Conservation (phyloP, 2,113 vertebrate species). For the Taxidea taxus region DNA sequence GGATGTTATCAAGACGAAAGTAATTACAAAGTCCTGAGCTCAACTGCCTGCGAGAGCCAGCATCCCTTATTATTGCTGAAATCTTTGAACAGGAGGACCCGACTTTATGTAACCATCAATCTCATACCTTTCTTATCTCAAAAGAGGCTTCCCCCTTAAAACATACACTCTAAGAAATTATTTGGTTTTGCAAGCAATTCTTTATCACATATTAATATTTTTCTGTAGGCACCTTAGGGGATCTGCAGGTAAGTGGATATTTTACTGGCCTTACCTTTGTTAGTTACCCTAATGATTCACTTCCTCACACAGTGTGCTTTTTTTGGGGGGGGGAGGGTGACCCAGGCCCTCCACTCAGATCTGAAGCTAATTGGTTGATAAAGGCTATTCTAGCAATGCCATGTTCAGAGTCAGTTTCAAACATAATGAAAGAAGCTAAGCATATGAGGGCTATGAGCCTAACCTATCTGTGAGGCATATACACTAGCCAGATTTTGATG, state of each 20-base stretch:
- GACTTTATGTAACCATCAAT: neutral
- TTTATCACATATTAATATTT: neutral
- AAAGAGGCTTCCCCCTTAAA: neutral
- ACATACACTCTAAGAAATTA: neutral
- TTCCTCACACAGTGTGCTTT: neutral
- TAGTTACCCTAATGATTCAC: neutral
- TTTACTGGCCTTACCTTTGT: neutral
- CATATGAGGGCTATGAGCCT: neutral
- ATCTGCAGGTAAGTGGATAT: neutral
- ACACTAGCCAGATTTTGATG: neutral
- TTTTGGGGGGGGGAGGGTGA: neutral
- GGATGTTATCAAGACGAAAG: slow-evolving; percentile 60
- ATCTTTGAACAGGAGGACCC: neutral
- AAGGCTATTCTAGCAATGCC: neutral
- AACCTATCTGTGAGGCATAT: neutral
- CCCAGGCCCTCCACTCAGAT: neutral
- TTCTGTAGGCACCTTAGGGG: neutral
- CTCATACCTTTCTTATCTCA: neutral
- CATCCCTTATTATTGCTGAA: neutral
- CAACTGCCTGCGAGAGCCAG: slow-evolving; percentile 4
- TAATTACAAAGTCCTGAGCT: slow-evolving; percentile 56
- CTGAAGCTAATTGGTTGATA: neutral
- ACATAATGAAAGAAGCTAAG: neutral
- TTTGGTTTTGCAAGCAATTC: neutral
- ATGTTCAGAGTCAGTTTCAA: neutral